Evolutionary conservation across 2,888 invertebrate genomes (phyloP), one percentile per base, ranked within the genome.

Genomic region (Thelaira solivaga): DNA sequence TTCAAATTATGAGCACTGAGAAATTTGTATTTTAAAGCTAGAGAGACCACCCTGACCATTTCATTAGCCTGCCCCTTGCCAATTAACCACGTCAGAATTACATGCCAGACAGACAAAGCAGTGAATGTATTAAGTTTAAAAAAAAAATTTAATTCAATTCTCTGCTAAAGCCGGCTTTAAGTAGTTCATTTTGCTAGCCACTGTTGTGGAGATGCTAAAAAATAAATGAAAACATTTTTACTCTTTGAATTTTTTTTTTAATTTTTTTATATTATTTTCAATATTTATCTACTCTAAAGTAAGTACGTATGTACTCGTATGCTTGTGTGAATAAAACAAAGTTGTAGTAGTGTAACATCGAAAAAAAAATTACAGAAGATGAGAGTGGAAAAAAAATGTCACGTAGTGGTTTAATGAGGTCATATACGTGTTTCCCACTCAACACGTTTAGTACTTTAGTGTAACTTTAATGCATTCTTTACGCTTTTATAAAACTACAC

Each of bases 321-420:
- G n/a, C n/a, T n/a, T n/a, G n/a, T n/a, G n/a, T n/a, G n/a, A n/a
- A n/a, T n/a, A n/a, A n/a, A n/a, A n/a, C n/a, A n/a, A 13, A 8
- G 45, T 13, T 43, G 16, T 51, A 11, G 24, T 8, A 39, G 43
- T 47, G 24, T 59, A 31, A 65, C 34, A 53, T 7, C 34, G 36
- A 64, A 51, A 7, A 18, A 43, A 61, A 51, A 31, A 11, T 16
- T 20, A 41, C 18, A 13, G 36, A 43, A 45, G 36, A 53, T 10
- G 20, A 64, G 57, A 55, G 34, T 57, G 65, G 29, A 36, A n/a
- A 55, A 71, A 73, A 80, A 80, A 75, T 80, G 80, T 77, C 78
- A 81, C 79, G 80, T 81, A 76, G 80, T 73, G 55, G 65, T 72
- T 74, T 74, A 82, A 81, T 80, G 81, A 80, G 81, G 81, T 82